Evolutionary conservation across 2,888 invertebrate genomes (phyloP), one percentile per base, ranked within the genome.

Genomic region (Drosophila fulvimacula): DNA sequence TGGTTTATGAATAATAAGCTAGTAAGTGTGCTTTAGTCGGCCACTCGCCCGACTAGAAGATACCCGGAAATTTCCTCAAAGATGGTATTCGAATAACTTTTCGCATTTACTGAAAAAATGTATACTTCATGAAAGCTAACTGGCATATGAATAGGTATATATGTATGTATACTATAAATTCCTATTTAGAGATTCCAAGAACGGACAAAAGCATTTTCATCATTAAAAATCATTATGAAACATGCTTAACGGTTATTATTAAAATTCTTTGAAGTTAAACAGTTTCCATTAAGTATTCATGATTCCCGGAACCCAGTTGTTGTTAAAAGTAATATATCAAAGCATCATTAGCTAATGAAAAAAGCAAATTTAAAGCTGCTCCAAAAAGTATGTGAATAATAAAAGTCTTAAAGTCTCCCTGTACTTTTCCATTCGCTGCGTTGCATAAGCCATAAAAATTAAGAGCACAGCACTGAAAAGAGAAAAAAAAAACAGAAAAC

Each of bases 401-500:
- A 39, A 34, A 46, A 46, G 34, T 6, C 17, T 58, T 58, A 46
- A 36, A 58, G 21, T 17, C 17, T 17, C 34, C 11, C 9, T 11
- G n/a, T 19, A 38, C 24, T n/a, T 49, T 36, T 49, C 24, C 34
- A 27, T 30, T 41, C 13, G 17, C 17, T 30, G 1, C 27, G 34
- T 64, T 64, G 61, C 36, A 69, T 19, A 63, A 49, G 32, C 53
- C 38, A n/a, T 15, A 24, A n/a, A 24, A 24, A 21, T 52, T 38
- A 38, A 52, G 38, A 48, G 48, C 48, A 17, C 7, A 19, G 48
- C 30, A n/a, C 30, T 32, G 30, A 52, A 52, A n/a, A 38, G 24
- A n/a, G 32, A 39, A 39, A 24, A 52, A n/a, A 38, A 19, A n/a
- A 24, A 39, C 36, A 24, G 30, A 24, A 42, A 36, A 27, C 15